Evolutionary conservation across 64 coral and sea anemone species (phyloP).

Genomic region (Montipora sp.): DNA sequence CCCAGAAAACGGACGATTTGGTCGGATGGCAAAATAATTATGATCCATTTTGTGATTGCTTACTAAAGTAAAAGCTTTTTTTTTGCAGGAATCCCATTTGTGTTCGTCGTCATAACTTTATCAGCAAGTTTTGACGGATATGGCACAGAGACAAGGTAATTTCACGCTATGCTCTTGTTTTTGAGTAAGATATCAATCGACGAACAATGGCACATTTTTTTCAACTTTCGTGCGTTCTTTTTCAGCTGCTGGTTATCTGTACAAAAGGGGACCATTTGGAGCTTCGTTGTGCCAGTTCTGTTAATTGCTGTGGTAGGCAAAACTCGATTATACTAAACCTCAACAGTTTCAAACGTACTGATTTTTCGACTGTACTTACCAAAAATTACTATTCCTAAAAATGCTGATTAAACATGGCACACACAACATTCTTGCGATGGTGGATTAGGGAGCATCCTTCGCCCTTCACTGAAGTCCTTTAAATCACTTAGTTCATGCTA

Average conservation of each 20-base stretch:
- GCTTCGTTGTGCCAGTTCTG: slow-evolving; percentile 82
- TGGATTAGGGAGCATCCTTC: too few relatives aligned
- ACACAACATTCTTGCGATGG: too few relatives aligned
- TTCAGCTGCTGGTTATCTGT: slow-evolving; percentile 90
- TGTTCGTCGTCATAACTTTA: slow-evolving; percentile 84
- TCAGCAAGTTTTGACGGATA: slow-evolving; percentile 92
- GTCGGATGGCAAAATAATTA: too few relatives aligned
- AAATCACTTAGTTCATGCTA: too few relatives aligned
- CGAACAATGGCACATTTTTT: too few relatives aligned
- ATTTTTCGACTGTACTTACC: background rate
- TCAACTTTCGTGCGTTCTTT: background rate
- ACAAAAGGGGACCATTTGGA: slow-evolving; percentile 89
- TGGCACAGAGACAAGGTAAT: slow-evolving; percentile 74
- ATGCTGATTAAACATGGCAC: too few relatives aligned
- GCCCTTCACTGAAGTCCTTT: too few relatives aligned
- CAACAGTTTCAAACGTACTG: background rate
- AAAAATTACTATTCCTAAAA: too few relatives aligned
- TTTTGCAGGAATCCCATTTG: slow-evolving; percentile 73
- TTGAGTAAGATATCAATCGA: too few relatives aligned
- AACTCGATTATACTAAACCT: background rate
- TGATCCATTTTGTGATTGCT: too few relatives aligned
- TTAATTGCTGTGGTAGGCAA: slow-evolving; percentile 74
- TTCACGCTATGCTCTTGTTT: background rate
- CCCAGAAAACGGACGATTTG: too few relatives aligned
- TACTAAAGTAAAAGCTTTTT: too few relatives aligned